Percentiles rank a stretch among this genome's conserved stretches.
phyloP scores from a whole-genome alignment of 2,888 invertebrate genomes.

The Cryptops parisi region DNA sequence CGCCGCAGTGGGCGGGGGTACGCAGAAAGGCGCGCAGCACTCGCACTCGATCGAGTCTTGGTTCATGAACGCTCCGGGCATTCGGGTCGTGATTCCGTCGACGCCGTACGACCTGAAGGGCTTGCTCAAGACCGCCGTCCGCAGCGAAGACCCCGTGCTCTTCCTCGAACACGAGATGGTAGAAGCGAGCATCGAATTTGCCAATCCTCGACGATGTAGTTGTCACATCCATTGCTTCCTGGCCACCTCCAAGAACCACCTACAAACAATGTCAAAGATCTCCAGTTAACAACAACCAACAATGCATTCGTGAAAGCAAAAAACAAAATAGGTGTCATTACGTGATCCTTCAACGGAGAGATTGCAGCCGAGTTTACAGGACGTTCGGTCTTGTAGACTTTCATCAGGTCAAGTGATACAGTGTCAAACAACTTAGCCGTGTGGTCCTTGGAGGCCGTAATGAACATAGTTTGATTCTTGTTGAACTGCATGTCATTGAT shows the following conservation, averaged over 20 bases:
- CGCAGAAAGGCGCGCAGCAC: too few species aligned
- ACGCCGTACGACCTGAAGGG: too few species aligned
- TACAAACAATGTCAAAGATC: too few species aligned
- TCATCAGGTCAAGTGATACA: conserved; percentile 67
- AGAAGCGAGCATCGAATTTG: conserved; percentile 92
- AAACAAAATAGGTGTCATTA: conserved; percentile 30
- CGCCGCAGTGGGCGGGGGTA: too few species aligned
- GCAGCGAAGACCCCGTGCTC: too few species aligned
- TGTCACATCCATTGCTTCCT: conserved; percentile 98
- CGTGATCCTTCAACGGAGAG: conserved; percentile 89
- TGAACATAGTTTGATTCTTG: conserved; percentile 85
- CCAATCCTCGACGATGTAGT: conserved; percentile 86
- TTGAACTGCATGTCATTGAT: conserved; percentile 96
- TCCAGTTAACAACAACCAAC: background rate
- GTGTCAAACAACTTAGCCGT: conserved; percentile 91
- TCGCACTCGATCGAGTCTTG: too few species aligned
- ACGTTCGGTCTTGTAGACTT: conserved; percentile 93
- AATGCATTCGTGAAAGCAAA: background rate
- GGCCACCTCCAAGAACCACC: conserved; percentile 93
- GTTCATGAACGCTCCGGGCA: too few species aligned
- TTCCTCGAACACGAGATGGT: conserved; percentile 90
- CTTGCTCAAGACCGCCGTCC: too few species aligned
- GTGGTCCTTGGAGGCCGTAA: conserved; percentile 92
- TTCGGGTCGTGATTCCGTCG: too few species aligned
- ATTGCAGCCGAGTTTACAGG: conserved; percentile 97